phyloP scores from a whole-genome alignment of 2,113 vertebrate species.

The Nyctereutes procyonoides region DNA sequence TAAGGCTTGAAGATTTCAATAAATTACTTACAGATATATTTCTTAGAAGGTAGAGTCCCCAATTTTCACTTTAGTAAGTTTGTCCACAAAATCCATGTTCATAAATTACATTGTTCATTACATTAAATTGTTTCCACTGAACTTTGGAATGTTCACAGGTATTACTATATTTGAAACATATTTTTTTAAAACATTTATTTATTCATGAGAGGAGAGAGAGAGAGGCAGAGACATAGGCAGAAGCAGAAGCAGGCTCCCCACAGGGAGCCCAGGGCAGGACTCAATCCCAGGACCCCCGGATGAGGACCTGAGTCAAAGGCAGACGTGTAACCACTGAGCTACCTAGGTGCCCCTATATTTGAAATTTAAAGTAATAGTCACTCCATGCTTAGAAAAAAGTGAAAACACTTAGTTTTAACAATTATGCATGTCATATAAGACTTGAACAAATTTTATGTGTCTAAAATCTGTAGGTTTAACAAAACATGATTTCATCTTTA shows the following conservation, averaged over 20 bases:
- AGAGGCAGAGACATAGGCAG: no score
- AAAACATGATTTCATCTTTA: slow-evolving; percentile 19
- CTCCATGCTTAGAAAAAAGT: neutral
- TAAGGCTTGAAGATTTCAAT: neutral
- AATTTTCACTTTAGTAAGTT: neutral
- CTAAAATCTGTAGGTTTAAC: neutral
- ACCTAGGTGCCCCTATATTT: neutral
- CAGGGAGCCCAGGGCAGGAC: no score
- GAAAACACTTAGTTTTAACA: neutral
- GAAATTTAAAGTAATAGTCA: slow-evolving; percentile 25
- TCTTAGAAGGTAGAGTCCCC: neutral
- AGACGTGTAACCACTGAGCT: no score
- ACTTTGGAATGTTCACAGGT: neutral
- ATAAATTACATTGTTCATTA: neutral
- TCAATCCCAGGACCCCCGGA: no score
- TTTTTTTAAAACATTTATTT: no score
- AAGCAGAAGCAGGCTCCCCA: no score
- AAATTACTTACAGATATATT: neutral
- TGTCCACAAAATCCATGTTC: neutral
- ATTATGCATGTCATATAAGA: neutral
- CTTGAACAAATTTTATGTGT: neutral
- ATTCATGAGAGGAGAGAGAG: no score
- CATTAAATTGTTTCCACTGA: neutral
- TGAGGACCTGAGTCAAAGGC: no score
- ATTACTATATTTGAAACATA: neutral